phyloP scores from a whole-genome alignment of 2,888 invertebrate species.

The Sussaba pulchella region DNA sequence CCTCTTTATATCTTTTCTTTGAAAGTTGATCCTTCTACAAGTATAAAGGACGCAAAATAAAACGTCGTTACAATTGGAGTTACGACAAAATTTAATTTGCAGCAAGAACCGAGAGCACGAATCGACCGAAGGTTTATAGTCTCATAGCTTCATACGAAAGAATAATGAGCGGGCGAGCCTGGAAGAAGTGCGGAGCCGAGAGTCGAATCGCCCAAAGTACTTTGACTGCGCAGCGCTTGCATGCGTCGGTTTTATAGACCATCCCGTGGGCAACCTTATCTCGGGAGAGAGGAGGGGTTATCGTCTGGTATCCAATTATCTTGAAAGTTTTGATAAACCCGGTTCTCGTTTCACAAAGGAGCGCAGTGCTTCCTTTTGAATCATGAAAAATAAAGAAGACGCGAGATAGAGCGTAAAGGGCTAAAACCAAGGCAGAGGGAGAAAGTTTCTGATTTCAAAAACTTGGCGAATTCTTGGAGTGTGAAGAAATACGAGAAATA shows the following conservation, averaged over 20 bases:
- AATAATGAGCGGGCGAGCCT: slow-evolving; percentile 15
- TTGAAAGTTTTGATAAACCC: slow-evolving; percentile 48
- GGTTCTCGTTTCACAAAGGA: neutral
- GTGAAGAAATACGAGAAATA: slow-evolving; percentile 15
- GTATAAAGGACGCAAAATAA: slow-evolving; percentile 4
- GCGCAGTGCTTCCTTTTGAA: slow-evolving; percentile 4
- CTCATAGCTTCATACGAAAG: neutral
- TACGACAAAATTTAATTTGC: slow-evolving; percentile 1
- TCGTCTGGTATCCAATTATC: slow-evolving; percentile 54
- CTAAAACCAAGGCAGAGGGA: neutral
- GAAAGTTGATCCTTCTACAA: neutral
- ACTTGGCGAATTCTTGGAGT: slow-evolving; percentile 28
- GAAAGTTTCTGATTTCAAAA: slow-evolving; percentile 24
- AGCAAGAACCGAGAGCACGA: slow-evolving; percentile 1
- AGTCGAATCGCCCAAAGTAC: slow-evolving; percentile 6
- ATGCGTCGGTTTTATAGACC: slow-evolving; percentile 35
- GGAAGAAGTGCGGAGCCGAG: neutral
- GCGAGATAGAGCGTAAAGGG: neutral
- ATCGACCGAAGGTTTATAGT: slow-evolving; percentile 7
- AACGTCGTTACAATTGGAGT: neutral
- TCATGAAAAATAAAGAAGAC: slow-evolving; percentile 7
- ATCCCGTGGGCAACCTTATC: slow-evolving; percentile 12
- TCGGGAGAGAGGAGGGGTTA: slow-evolving; percentile 1
- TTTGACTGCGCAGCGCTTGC: slow-evolving; percentile 9
- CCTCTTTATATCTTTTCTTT: neutral